phyloP scores from a whole-genome alignment of 2,797 vertebrate species.

The Dicrostonyx torquatus region DNA sequence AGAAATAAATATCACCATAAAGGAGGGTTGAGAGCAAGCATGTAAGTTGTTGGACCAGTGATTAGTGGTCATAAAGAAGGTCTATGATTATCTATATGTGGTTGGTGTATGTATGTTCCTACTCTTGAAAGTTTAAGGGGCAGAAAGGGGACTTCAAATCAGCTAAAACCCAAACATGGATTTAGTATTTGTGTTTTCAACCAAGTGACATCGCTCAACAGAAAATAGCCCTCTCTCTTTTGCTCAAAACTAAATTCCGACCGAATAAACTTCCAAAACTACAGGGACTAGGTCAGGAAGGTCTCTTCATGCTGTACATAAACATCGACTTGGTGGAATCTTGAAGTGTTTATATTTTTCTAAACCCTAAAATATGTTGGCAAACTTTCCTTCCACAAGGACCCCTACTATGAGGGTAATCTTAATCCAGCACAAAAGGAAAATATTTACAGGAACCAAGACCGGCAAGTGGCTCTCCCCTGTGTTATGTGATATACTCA shows the following conservation, averaged over 20 bases:
- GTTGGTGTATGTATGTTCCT: background rate
- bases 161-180: constrained; percentile 4
- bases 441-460: constrained; percentile 76
- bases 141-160: background rate
- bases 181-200: constrained; percentile 60
- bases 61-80: background rate
- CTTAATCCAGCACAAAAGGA: constrained; percentile 74
- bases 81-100: background rate
- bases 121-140: background rate
- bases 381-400: constrained; percentile 60
- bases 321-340: constrained; percentile 61
- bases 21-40: too few species aligned
- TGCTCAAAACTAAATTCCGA: constrained; percentile 63
- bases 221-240: constrained; percentile 45
- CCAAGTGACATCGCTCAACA: constrained; percentile 55
- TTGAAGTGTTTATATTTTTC: constrained; percentile 48
- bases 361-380: constrained; percentile 68
- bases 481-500: constrained; percentile 73
- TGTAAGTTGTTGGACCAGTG: background rate
- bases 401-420: constrained; percentile 66
- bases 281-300: constrained; percentile 51
- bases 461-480: constrained; percentile 57
- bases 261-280: constrained; percentile 65
- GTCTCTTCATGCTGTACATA: constrained; percentile 49
- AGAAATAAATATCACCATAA: background rate